Evolutionary conservation across 2,888 invertebrate species (phyloP), one percentile per base, ranked within the genome.

Genomic region (Eurois occulta): DNA sequence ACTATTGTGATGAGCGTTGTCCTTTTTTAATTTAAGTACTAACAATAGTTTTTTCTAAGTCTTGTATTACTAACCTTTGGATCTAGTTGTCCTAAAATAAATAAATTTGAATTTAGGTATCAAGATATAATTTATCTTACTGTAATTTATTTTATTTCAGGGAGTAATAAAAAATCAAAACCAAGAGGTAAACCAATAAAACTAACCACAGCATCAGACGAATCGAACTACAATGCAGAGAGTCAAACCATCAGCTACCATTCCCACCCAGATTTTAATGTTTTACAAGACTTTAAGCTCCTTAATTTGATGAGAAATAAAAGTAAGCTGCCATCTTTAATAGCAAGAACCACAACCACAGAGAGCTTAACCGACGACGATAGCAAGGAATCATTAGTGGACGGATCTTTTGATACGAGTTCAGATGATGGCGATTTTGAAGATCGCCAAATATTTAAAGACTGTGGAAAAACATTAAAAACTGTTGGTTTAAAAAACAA

Each of bases 201-300:
- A 88, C 75, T 93, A 41, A 87, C 91, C 3, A 89, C 88, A 16
- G 77, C 87, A 38, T 89, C 91, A 13, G 91, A 91, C 21, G 92
- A 94, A 73, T 77, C 81, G 10, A 75, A 84, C 38, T 89, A 90
- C 62, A 87, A 92, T 66, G 88, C 91, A 11, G 93, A 93, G 85
- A 94, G 93, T 74, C 93, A 94, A 78, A 93, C 94, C 3, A 91
- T 96, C 38, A 94, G 89, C 79, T 96, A 94, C 72, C 94, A 94
- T 68, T 93, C 96, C 0, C 94, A 94, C 65, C 96, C 96, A 62
- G 93, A 96, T 86, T 96, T 96, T 74, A 93, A 95, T 86, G 94
- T 95, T 7, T 84, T 96, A 60, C 92, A 95, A 90, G 94, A 95
- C 41, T 96, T 95, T 83, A 96, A 96, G 90, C 92, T 96, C 2